Base-by-base conservation (phyloP, 2,113 vertebrate species). In the Etheostoma cragini region DNA sequence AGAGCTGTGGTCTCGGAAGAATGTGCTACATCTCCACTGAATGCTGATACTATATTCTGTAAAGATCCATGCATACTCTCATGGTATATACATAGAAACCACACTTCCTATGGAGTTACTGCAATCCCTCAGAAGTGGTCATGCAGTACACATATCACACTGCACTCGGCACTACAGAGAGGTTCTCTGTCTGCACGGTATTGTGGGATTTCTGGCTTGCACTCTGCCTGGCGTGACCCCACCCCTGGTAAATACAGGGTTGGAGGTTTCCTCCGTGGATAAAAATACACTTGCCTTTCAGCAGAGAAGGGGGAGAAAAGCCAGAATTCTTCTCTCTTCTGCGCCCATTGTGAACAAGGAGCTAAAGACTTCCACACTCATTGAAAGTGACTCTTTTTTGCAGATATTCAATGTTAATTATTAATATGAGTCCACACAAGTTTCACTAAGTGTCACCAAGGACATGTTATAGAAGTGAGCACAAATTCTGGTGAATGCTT, bases 221-320 rank as follows among this genome's bases (percentile, higher is more conserved):
- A 81, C 84, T 85, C 84, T 82, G 89, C 82, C 80, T 88, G 83
- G 68, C 78, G 85, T 93, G 91, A 93, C 92, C 94, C 93, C 92
- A 91, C 88, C 93, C 93, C 93, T 91, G 91, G 87, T 94, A 93
- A 93, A 91, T 93, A 93, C 90, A 92, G 92, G 93, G 90, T 93
- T 92, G 80, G 91, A 93, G 93, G 90, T 95, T 94, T 94, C 88
- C 88, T 90, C 88, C 33, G 30, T 54, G 82, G 89, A 93, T 93
- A 92, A 93, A 94, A 95, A 95, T 94, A 95, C 83, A 88, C 84
- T 72, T 76, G 86, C 81, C 76, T 83, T 80, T 84, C 68, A 72
- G 80, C 78, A 72, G 72, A 89, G 82, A 78, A 65, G 81, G 81
- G 68, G 81, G 71, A 69, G 70, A 78, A 78, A 83, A 76, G 58